phyloP scores from a whole-genome alignment of 2,888 invertebrate genomes.

The Himalopsyche japonica region DNA sequence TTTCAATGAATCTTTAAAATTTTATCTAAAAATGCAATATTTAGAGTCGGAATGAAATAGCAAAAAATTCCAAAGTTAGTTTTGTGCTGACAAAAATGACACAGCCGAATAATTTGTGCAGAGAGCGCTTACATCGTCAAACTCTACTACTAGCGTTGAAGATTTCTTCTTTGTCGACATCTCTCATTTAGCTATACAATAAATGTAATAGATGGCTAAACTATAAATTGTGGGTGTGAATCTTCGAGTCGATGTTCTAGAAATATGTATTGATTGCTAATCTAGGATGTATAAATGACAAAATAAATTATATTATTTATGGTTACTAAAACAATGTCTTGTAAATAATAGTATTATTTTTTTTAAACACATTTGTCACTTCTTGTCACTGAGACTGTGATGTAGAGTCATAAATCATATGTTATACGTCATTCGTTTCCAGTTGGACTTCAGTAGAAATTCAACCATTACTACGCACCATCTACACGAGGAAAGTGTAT shows the following conservation, averaged over 20 bases:
- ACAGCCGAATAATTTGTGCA: constrained; percentile 11
- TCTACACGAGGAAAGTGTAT: too few species aligned
- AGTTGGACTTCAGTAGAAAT: too few species aligned
- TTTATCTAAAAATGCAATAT: not conserved
- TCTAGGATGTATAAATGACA: not conserved
- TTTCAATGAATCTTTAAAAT: constrained; percentile 44
- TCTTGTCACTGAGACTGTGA: too few species aligned
- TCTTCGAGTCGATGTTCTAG: not conserved
- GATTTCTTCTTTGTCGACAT: not conserved
- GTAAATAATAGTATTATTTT: too few species aligned
- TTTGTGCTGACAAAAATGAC: constrained; percentile 24
- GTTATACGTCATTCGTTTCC: too few species aligned
- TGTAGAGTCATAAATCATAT: too few species aligned
- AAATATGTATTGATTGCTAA: too few species aligned
- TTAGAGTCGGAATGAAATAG: constrained; percentile 11
- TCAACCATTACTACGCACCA: too few species aligned
- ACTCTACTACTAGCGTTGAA: not conserved
- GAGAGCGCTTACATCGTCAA: not conserved
- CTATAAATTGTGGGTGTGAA: not conserved
- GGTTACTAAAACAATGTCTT: too few species aligned
- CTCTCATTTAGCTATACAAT: not conserved
- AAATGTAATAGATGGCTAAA: not conserved
- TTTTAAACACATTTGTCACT: too few species aligned
- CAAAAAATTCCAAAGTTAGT: not conserved
- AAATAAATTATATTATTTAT: not conserved